A percentile compares a stretch with the other conserved stretches of the same genome.
Conservation (phyloP, 2,797 vertebrate species). For the Phylloscopus collybita region DNA sequence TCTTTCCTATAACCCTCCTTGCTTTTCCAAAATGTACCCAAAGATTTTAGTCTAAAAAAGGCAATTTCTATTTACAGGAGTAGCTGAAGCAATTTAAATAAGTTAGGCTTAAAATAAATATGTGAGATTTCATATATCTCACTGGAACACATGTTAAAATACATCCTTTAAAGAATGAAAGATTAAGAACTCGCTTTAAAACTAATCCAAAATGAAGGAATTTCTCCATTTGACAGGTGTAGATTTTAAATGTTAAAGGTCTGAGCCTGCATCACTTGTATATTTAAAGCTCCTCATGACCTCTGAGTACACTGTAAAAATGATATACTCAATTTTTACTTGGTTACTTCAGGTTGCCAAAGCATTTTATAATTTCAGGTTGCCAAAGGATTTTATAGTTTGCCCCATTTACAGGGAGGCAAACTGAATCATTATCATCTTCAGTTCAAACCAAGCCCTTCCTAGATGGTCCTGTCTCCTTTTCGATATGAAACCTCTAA, state of each 20-base stretch:
- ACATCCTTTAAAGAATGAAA: neutral
- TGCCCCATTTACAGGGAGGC: neutral
- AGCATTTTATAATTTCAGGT: neutral
- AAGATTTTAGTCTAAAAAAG: slow-evolving; percentile 10
- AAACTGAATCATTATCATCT: neutral
- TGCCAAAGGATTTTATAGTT: neutral
- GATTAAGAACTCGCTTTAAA: slow-evolving; percentile 14
- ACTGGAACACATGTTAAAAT: slow-evolving; percentile 7
- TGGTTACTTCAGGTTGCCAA: neutral
- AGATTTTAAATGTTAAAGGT: slow-evolving; percentile 35
- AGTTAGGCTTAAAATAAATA: slow-evolving; percentile 43
- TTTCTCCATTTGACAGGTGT: neutral
- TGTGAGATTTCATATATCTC: neutral
- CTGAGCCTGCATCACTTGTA: neutral
- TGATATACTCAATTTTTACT: neutral
- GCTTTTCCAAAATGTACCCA: slow-evolving; percentile 34
- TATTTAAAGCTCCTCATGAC: neutral
- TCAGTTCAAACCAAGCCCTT: neutral
- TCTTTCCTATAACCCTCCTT: neutral
- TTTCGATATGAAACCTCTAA: neutral
- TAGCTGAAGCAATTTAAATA: slow-evolving; percentile 1
- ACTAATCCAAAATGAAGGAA: slow-evolving; percentile 4
- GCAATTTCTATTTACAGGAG: slow-evolving; percentile 25
- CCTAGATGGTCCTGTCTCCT: neutral
- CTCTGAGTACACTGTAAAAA: neutral